A percentile compares a stretch with the other conserved stretches of the same genome.
Evolutionary conservation across 2,113 vertebrate species (phyloP).

Genomic region (Neomonachus schauinslandi): DNA sequence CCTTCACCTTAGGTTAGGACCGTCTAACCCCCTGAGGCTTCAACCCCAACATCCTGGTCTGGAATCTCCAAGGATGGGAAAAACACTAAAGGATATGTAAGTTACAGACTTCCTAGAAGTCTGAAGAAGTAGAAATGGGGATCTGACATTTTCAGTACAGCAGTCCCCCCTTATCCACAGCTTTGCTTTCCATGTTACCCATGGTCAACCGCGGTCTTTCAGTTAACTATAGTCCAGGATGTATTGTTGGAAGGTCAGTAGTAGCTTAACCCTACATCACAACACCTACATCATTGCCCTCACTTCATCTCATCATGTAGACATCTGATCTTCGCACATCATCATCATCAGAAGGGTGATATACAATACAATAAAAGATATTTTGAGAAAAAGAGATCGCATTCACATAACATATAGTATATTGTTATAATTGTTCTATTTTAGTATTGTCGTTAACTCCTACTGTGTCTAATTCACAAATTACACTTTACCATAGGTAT

Average conservation of each 20-base stretch:
- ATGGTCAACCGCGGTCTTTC: neutral
- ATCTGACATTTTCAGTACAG: neutral
- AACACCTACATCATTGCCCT: neutral
- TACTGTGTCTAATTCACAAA: neutral
- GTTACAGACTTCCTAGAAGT: conserved; percentile 6
- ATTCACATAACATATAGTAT: neutral
- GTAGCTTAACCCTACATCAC: neutral
- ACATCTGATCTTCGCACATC: neutral
- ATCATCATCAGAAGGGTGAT: neutral
- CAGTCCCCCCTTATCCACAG: neutral
- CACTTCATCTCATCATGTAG: neutral
- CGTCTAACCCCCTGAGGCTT: neutral
- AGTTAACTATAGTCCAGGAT: neutral
- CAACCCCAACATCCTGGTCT: neutral
- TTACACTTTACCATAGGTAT: neutral
- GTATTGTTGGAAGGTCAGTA: neutral
- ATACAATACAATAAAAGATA: neutral
- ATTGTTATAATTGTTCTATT: neutral
- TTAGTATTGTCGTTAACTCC: neutral
- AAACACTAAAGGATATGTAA: neutral
- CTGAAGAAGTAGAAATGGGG: conserved; percentile 9
- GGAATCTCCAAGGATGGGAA: conserved; percentile 2
- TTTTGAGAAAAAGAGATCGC: neutral
- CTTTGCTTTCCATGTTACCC: neutral
- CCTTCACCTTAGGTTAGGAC: neutral